These are phyloP conservation scores for Dysmachus trigonus DNA, from an alignment of 2,888 invertebrate species.

Conservation along the genomic window DNA sequence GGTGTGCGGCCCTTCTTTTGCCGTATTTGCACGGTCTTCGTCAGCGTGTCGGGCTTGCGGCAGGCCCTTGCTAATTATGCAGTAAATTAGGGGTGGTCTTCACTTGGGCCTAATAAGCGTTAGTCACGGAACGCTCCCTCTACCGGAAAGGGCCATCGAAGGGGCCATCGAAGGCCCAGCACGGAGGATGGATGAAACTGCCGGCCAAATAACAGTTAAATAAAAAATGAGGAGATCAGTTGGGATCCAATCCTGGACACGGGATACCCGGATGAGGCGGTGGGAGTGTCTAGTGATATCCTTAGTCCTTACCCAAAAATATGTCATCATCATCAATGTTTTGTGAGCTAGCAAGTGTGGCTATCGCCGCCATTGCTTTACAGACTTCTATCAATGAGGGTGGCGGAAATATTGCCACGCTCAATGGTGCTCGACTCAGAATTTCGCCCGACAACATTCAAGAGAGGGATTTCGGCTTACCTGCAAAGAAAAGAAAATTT, in stretches of 20 bases:
- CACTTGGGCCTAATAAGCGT: slow-evolving; percentile 28
- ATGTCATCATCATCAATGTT: slow-evolving; percentile 55
- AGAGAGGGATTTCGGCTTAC: slow-evolving; percentile 51
- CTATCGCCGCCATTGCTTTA: slow-evolving; percentile 54
- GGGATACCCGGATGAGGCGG: background rate
- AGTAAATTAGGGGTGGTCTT: slow-evolving; percentile 25
- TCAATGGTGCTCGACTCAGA: slow-evolving; percentile 53
- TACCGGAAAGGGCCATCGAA: background rate
- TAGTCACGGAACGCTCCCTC: slow-evolving; percentile 39
- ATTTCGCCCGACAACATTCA: slow-evolving; percentile 55
- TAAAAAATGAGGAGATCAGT: slow-evolving; percentile 11
- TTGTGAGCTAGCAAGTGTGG: slow-evolving; percentile 53
- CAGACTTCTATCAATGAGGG: slow-evolving; percentile 53
- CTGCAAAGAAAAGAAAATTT: slow-evolving; percentile 47
- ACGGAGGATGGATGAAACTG: background rate
- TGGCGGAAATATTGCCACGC: slow-evolving; percentile 53
- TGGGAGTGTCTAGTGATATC: background rate
- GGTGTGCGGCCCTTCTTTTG: background rate
- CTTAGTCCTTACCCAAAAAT: slow-evolving; percentile 52
- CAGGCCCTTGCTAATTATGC: background rate
- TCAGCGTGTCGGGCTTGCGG: background rate
- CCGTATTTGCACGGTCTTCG: background rate
- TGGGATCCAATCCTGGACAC: slow-evolving; percentile 13
- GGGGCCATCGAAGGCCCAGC: background rate
- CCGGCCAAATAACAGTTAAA: slow-evolving; percentile 9